A percentile compares a stretch with the other conserved stretches of the same genome.
These are phyloP conservation scores for Hirtodrosophila duncani DNA, from an alignment of 2,888 invertebrate species.

Conservation along the genomic window DNA sequence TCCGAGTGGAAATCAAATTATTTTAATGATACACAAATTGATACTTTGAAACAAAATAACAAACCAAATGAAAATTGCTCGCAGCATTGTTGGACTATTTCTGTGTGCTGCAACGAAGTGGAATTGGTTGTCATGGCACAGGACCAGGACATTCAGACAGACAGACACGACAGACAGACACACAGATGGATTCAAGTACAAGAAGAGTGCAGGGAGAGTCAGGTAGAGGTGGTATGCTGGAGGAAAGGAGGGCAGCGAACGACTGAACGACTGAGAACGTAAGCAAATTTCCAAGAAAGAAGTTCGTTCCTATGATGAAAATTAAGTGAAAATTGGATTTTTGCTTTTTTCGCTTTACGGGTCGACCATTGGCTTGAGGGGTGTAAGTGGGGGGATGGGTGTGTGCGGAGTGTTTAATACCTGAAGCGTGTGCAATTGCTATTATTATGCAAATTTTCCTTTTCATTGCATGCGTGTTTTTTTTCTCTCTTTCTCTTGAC, in stretches of 20 bases:
- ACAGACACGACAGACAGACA: slow-evolving; percentile 2
- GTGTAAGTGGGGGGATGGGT: neutral
- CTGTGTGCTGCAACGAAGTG: slow-evolving; percentile 18
- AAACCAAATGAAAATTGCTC: slow-evolving; percentile 69
- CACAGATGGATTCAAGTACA: slow-evolving; percentile 2
- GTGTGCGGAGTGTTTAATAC: slow-evolving; percentile 55
- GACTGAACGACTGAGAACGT: neutral
- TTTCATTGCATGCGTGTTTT: slow-evolving; percentile 63
- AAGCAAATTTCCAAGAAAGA: slow-evolving; percentile 40
- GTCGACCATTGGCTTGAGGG: slow-evolving; percentile 41
- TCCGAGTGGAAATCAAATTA: slow-evolving; percentile 71
- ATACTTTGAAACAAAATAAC: slow-evolving; percentile 73
- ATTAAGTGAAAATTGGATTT: slow-evolving; percentile 70
- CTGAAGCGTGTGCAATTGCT: slow-evolving; percentile 73
- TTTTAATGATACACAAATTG: slow-evolving; percentile 75
- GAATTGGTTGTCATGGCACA: slow-evolving; percentile 35
- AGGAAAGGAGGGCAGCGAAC: neutral
- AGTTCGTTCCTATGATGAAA: slow-evolving; percentile 42
- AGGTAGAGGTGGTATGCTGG: slow-evolving; percentile 1
- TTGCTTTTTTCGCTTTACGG: slow-evolving; percentile 32
- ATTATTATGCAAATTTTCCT: slow-evolving; percentile 70
- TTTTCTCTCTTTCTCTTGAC: neutral
- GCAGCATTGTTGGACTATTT: slow-evolving; percentile 58
- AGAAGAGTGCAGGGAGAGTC: neutral
- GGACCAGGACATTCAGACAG: no score